These are phyloP conservation scores for Acrocera orbiculus DNA, from an alignment of 2,888 invertebrate genomes.

Conservation along the genomic window DNA sequence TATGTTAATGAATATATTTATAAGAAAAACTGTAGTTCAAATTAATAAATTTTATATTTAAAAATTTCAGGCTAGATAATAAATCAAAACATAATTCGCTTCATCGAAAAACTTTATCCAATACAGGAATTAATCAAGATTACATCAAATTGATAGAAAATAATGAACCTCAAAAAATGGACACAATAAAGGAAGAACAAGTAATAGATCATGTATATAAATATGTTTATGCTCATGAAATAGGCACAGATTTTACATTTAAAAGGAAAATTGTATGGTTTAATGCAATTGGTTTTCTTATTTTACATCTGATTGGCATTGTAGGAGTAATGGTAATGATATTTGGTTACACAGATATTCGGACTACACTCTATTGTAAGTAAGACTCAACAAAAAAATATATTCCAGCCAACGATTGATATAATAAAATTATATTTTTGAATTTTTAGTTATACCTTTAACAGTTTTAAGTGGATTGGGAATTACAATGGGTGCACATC, in stretches of 20 bases:
- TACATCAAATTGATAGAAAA: too few species aligned
- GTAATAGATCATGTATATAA: too few species aligned
- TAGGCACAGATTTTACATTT: constrained; percentile 34
- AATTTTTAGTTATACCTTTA: constrained; percentile 11
- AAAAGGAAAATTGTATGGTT: constrained; percentile 41
- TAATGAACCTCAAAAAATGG: too few species aligned
- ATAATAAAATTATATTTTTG: constrained; percentile 7
- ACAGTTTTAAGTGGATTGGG: constrained; percentile 35
- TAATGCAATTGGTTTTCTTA: constrained; percentile 40
- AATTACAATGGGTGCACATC: constrained; percentile 64
- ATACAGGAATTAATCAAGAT: too few species aligned
- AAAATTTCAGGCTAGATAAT: too few species aligned
- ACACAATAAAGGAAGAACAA: too few species aligned
- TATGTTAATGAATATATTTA: too few species aligned
- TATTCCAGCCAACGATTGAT: background rate
- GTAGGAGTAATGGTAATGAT: constrained; percentile 9
- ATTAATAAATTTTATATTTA: too few species aligned
- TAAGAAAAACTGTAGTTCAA: too few species aligned
- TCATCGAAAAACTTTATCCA: too few species aligned
- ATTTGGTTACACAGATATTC: constrained; percentile 17
- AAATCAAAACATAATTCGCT: too few species aligned
- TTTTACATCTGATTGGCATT: constrained; percentile 34
- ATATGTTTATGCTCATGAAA: too few species aligned
- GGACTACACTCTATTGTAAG: constrained; percentile 30
- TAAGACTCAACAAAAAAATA: constrained; percentile 13